Evolutionary conservation across 1,140 invertebrate species (phyloP), one percentile per base, ranked within the genome.

Genomic region (Aphis craccivora): DNA sequence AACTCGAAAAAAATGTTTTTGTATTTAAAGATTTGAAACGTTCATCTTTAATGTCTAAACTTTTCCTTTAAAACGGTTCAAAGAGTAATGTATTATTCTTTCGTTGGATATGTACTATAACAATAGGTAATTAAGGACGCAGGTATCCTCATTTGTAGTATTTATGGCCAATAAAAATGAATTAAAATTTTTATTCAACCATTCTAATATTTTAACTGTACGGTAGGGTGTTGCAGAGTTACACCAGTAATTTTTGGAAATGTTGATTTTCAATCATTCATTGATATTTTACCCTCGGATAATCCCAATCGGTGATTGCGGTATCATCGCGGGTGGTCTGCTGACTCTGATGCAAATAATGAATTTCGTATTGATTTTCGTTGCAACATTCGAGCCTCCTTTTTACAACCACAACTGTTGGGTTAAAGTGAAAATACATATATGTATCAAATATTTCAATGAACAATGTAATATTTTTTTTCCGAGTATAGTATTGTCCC

Each of bases 381-480:
- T 83, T 35, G 20, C 22, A 83, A 76, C 20, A 37, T 83, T 83
- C 83, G 3, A 84, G 2, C 9, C 37, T 48, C 45, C 37, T 48
- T 30, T 76, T 76, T 76, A 20, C 14, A 76, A 51, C 30, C 60
- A n/a, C 60, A n/a, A 76, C 30, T n/a, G 60, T 76, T 76, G 30
- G 60, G 60, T 18, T 18, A n/a, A n/a, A 76, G 1, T 53, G 51
- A 76, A n/a, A 67, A n/a, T n/a, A 51, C 30, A 30, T 25, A 67
- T n/a, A n/a, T n/a, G 4, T 76, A 76, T 76, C 60, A 76, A 76
- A 76, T 76, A 76, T 76, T 76, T n/a, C 30, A 6, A 18, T 14
- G 5, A 76, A 76, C 60, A 76, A 76, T 76, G 60, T 76, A n/a
- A 76, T 76, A 76, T 76, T 76, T 76, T 76, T 60, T 60, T 76